Evolutionary conservation across 2,797 vertebrate genomes (phyloP), one percentile per base, ranked within the genome.

Genomic region (Melanotaenia nigrans): DNA sequence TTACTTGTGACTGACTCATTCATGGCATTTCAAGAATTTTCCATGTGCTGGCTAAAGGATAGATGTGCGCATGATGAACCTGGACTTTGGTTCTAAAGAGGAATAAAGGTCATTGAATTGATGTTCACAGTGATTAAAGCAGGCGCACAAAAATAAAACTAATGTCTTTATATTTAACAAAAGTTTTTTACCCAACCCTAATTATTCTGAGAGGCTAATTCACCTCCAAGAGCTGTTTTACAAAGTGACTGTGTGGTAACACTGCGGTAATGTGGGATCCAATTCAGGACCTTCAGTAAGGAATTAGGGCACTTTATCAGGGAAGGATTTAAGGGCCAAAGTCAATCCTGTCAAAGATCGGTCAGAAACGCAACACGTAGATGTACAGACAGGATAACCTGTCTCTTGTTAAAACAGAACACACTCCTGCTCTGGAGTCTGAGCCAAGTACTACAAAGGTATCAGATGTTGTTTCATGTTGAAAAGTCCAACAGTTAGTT

Each of bases 261-360:
- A 42, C 2, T 20, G 42, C 13, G 32, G 22, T 25, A 40, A 3
- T 0, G 16, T 65, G 38, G 60, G 71, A 75, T 78, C 73, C 51
- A 16, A 69, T 82, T 73, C 51, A 72, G 65, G 73, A 81, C 54
- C 55, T 47, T 65, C 16, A 62, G 22, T 20, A 54, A 61, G 30
- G 49, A 83, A 77, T 76, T 72, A 77, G 79, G 68, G 22, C 74
- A 76, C 71, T 32, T 89, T 71, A 81, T 72, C 55, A 71, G 61
- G 65, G 55, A 65, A 54, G 67, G 53, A 68, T 72, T 78, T 69
- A 35, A 64, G 60, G 79, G 28, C 59, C 58, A 62, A 20, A 61
- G 59, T 68, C 30, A 65, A 60, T 74, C 72, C 67, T 36, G 60
- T 85, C 59, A 78, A 75, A 80, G 58, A 71, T 20, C 32, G 33